These are phyloP conservation scores for Scolopax mira DNA, from an alignment of 2,113 vertebrate species.

Conservation along the genomic window DNA sequence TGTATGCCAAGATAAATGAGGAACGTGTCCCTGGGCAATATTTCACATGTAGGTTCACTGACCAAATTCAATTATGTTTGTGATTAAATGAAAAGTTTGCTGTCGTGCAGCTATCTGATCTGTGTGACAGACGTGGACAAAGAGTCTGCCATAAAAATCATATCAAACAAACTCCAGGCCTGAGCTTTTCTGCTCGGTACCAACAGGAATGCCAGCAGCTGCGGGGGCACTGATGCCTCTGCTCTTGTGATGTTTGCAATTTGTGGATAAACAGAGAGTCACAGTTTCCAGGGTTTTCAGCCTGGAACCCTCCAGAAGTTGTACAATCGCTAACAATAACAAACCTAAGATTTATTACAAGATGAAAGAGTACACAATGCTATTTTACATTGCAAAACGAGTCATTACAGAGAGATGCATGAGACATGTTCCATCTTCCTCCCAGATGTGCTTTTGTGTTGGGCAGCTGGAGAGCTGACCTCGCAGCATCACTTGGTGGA, in stretches of 20 bases:
- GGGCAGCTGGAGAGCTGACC: not conserved
- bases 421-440: not conserved
- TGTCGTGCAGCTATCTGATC: not conserved
- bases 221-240: not conserved
- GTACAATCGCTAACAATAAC: not conserved
- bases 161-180: not conserved
- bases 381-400: not conserved
- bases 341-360: not conserved
- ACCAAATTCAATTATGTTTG: not conserved
- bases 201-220: not conserved
- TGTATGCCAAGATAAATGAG: not conserved
- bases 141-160: not conserved
- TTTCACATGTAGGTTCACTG: not conserved
- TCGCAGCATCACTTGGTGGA: not conserved
- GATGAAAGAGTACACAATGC: not conserved
- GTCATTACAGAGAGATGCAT: not conserved
- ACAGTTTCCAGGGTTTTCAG: not conserved
- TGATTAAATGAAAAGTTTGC: not conserved
- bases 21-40: not conserved
- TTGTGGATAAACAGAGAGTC: not conserved
- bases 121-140: not conserved
- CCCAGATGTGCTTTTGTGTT: not conserved
- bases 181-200: not conserved
- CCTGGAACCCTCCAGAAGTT: not conserved
- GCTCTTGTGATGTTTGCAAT: not conserved